Conservation (phyloP, 2,888 invertebrate species). For the Drosophila kambysellisi region DNA sequence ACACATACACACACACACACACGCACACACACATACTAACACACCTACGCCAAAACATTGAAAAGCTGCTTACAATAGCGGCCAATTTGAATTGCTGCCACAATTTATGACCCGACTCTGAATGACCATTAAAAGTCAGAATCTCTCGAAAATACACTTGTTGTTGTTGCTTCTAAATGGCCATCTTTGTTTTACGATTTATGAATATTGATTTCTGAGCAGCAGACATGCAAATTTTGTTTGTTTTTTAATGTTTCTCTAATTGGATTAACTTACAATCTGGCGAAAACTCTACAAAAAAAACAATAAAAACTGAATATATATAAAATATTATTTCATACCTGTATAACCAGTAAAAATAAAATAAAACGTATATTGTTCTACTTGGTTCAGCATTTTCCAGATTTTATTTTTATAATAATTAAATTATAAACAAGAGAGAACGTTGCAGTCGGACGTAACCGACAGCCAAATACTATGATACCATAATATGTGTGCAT, state of each 20-base stretch:
- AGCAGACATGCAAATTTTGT: conserved; percentile 24
- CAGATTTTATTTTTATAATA: neutral
- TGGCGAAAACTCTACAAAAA: neutral
- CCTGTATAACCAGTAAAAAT: neutral
- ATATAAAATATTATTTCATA: neutral
- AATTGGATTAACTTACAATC: conserved; percentile 42
- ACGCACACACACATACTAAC: conserved; percentile 3
- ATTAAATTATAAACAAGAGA: no score
- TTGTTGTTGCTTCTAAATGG: conserved; percentile 38
- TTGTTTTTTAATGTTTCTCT: conserved; percentile 48
- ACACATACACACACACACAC: conserved; percentile 13
- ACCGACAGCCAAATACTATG: no score
- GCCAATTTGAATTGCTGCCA: conserved; percentile 70
- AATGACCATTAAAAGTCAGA: conserved; percentile 76
- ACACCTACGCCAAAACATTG: neutral
- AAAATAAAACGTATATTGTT: neutral
- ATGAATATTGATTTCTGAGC: conserved; percentile 75
- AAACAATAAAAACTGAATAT: neutral
- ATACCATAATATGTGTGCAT: no score
- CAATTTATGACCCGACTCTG: conserved; percentile 73
- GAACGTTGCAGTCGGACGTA: no score
- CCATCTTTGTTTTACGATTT: conserved; percentile 67
- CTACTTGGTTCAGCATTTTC: no score
- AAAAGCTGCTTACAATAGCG: conserved; percentile 19
- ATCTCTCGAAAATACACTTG: conserved; percentile 36